Evolutionary conservation across 1,140 invertebrate species (phyloP).

Genomic region (Anastatus disparis): DNA sequence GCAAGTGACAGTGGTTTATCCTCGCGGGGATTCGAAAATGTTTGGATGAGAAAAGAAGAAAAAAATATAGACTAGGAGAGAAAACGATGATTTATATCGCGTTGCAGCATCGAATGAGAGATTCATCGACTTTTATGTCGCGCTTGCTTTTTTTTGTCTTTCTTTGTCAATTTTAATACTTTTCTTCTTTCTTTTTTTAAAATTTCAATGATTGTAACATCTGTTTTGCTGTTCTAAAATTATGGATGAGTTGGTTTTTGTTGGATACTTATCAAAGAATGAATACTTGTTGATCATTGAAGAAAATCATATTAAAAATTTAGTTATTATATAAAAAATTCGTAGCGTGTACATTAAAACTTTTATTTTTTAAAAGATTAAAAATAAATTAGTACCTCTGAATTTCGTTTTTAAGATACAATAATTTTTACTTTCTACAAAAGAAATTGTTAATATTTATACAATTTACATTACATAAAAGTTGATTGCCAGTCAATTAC

Average conservation of each 20-base stretch:
- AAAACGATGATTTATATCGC: slow-evolving; percentile 39
- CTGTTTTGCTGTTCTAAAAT: too few relatives aligned
- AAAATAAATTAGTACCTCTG: too few relatives aligned
- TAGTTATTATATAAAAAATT: too few relatives aligned
- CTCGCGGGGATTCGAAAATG: slow-evolving; percentile 27
- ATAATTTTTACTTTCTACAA: not conserved
- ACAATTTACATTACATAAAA: not conserved
- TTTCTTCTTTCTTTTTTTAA: not conserved
- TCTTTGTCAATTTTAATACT: slow-evolving; percentile 24
- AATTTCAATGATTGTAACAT: too few relatives aligned
- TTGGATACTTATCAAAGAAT: too few relatives aligned
- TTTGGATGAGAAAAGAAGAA: slow-evolving; percentile 1
- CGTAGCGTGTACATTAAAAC: too few relatives aligned
- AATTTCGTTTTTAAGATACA: too few relatives aligned
- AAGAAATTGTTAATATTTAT: not conserved
- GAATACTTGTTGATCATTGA: too few relatives aligned
- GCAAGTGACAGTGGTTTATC: slow-evolving; percentile 35
- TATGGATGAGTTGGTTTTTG: too few relatives aligned
- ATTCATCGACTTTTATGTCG: slow-evolving; percentile 29
- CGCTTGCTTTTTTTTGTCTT: not conserved
- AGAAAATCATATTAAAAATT: too few relatives aligned
- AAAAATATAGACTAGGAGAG: not conserved
- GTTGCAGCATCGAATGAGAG: slow-evolving; percentile 7
- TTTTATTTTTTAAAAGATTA: too few relatives aligned
- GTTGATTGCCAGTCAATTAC: not conserved